Conservation (phyloP, 2,888 invertebrate species). For the Drosophila robusta region DNA sequence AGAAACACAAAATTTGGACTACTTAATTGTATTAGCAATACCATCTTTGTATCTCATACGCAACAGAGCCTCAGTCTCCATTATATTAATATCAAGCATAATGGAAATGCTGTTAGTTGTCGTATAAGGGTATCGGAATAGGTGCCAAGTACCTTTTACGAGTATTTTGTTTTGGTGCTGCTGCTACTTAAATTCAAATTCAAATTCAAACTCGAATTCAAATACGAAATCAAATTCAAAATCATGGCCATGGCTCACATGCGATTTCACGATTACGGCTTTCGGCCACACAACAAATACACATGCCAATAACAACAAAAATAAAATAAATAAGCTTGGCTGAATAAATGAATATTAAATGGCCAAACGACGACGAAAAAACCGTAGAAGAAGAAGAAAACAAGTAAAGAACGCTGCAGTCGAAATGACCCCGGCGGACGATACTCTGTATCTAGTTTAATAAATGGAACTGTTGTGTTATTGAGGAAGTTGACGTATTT, state of each 20-base stretch:
- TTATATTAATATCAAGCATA: neutral
- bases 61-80: neutral
- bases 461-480: neutral
- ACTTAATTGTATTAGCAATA: neutral
- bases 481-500: too few species aligned
- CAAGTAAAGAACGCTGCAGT: slow-evolving; percentile 20
- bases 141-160: slow-evolving; percentile 52
- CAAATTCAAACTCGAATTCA: slow-evolving; percentile 51
- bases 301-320: slow-evolving; percentile 36
- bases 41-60: neutral
- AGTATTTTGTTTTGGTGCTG: slow-evolving; percentile 29
- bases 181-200: slow-evolving; percentile 54
- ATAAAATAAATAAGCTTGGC: slow-evolving; percentile 72
- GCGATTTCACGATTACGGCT: slow-evolving; percentile 74
- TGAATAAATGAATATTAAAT: slow-evolving; percentile 82
- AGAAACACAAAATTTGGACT: neutral
- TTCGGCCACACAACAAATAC: slow-evolving; percentile 42
- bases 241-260: slow-evolving; percentile 79
- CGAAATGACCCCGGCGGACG: neutral
- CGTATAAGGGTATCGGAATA: slow-evolving; percentile 35
- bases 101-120: slow-evolving; percentile 30
- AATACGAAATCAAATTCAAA: slow-evolving; percentile 66
- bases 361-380: slow-evolving; percentile 40
- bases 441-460: slow-evolving; percentile 13
- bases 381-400: slow-evolving; percentile 30